Conservation (phyloP, 2,888 invertebrate genomes). For the Drosophila flavopinicola region DNA sequence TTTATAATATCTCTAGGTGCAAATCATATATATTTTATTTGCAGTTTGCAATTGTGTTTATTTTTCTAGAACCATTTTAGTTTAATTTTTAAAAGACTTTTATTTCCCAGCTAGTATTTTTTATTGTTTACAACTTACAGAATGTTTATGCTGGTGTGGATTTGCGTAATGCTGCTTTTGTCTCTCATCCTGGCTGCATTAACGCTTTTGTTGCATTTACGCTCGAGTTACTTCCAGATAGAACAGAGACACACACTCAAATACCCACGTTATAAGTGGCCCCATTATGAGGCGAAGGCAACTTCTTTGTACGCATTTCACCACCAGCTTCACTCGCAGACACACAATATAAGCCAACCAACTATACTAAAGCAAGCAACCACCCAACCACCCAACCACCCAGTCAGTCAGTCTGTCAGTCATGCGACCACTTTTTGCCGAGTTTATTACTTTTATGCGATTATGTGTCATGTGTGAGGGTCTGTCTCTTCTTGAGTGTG, state of each 20-base stretch:
- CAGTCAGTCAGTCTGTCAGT: conserved; percentile 37
- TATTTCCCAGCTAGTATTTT: conserved; percentile 24
- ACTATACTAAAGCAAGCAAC: conserved; percentile 21
- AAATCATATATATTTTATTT: conserved; percentile 9
- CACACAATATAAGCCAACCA: conserved; percentile 6
- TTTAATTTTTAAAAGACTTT: conserved; percentile 2
- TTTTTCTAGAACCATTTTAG: neutral
- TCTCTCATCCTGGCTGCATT: conserved; percentile 38
- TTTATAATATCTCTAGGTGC: too few species aligned
- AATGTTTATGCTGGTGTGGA: conserved; percentile 29
- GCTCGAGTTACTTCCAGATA: conserved; percentile 48
- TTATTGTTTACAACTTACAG: conserved; percentile 20
- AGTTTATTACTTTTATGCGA: conserved; percentile 78
- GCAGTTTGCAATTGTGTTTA: neutral
- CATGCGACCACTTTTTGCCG: conserved; percentile 61
- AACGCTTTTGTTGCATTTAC: conserved; percentile 57
- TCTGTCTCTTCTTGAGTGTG: conserved; percentile 10
- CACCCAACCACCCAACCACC: conserved; percentile 8
- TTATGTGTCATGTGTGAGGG: conserved; percentile 62
- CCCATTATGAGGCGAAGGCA: conserved; percentile 49
- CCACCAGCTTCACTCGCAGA: conserved; percentile 19
- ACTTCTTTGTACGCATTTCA: conserved; percentile 37
- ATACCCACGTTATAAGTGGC: conserved; percentile 43
- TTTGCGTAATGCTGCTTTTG: conserved; percentile 7
- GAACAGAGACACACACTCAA: conserved; percentile 3